Conservation (phyloP, 2,113 vertebrate species). For the Cromileptes altivelis region DNA sequence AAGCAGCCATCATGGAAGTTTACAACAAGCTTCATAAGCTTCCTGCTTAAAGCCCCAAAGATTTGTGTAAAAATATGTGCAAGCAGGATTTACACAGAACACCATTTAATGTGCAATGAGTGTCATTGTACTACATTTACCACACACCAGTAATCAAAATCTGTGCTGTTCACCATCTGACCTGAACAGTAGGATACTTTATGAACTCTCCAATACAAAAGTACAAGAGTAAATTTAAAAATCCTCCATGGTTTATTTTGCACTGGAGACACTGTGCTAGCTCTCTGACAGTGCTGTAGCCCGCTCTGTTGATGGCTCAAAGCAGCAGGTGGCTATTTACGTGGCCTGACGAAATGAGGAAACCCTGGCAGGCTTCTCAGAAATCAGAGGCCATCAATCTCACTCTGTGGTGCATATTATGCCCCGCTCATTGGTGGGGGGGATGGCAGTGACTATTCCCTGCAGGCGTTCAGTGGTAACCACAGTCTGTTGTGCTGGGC, state of each 20-base stretch:
- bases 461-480: conserved; percentile 62
- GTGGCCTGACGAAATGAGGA: conserved; percentile 77
- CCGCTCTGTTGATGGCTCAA: conserved; percentile 74
- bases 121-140: background rate
- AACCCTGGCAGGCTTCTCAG: conserved; percentile 80
- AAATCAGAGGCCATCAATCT: conserved; percentile 80
- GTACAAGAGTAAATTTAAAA: background rate
- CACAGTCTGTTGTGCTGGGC: conserved; percentile 41
- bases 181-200: background rate
- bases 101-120: background rate
- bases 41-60: background rate
- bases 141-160: background rate
- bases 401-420: conserved; percentile 43
- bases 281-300: conserved; percentile 72
- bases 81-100: background rate
- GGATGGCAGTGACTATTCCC: conserved; percentile 46
- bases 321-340: conserved; percentile 85
- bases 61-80: background rate
- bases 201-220: background rate
- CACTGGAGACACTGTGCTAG: background rate
- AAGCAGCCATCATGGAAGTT: background rate
- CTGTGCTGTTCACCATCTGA: background rate
- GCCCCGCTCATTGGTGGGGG: conserved; percentile 27
- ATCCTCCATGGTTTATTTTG: background rate
- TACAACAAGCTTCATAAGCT: background rate